Base-by-base conservation (phyloP, 2,113 vertebrate genomes). In the Cheilinus undulatus region DNA sequence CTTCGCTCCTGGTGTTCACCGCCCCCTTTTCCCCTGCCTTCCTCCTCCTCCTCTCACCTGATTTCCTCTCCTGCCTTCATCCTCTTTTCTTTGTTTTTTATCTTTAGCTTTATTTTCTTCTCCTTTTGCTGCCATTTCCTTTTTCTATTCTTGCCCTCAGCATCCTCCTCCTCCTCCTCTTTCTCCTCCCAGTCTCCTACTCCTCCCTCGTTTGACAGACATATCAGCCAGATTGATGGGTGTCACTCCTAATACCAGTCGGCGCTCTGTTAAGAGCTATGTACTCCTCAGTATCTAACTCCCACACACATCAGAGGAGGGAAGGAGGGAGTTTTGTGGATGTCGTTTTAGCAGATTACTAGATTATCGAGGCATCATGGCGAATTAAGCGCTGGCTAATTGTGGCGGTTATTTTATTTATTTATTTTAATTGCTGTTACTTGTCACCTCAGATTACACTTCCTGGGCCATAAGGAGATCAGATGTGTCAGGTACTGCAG, bases 181-280 rank as follows among this genome's bases (percentile, higher is more conserved):
- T 23, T 58, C 57, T 23, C 48, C 70, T 43, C 49, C 22, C 17
- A 45, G 59, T 53, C 51, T 30, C 38, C 63, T 3, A 7, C 45
- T 76, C 62, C 46, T 66, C 52, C 40, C 50, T 76, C 76, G 82
- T 66, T 70, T 77, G 45, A 19, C 71, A 65, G 75, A 85, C 82
- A 73, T 52, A 76, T 73, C 62, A 66, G 32, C 32, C 63, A 61
- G 87, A 89, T 27, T 83, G 84, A 91, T 20, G 69, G 45, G 69
- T 88, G 84, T 89, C 84, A 87, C 56, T 56, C 71, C 58, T 80
- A 60, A 90, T 86, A 65, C 66, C 53, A 40, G 70, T 64, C 56
- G 48, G 64, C 13, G 54, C 38, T 46, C 80, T 27, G 32, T 67
- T 66, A 50, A 64, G 46, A 82, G 84, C 71, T 59, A 65, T 43